Evolutionary conservation across 2,888 invertebrate species (phyloP).

Genomic region (Spisula subtruncata): DNA sequence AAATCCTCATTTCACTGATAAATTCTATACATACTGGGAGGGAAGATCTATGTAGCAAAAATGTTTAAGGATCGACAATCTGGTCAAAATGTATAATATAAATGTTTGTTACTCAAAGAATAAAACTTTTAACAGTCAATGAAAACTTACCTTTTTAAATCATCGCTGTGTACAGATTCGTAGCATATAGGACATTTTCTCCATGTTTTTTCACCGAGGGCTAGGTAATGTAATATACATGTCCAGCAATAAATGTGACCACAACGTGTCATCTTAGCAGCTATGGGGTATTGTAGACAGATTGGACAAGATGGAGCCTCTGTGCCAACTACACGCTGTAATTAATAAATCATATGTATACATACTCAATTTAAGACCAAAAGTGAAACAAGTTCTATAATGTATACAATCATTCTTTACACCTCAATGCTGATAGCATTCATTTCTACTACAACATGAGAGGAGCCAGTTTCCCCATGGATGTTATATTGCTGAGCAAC

Average conservation of each 20-base stretch:
- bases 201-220: slow-evolving; percentile 93
- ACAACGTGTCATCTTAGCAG: slow-evolving; percentile 96
- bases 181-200: slow-evolving; percentile 97
- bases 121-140: background rate
- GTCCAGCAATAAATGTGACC: slow-evolving; percentile 99
- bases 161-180: slow-evolving; percentile 93
- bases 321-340: slow-evolving; percentile 84
- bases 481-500: too few relatives aligned
- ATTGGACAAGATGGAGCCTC: slow-evolving; percentile 94
- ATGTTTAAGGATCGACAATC: background rate
- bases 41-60: background rate
- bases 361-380: background rate
- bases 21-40: background rate
- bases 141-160: slow-evolving; percentile 92
- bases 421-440: too few relatives aligned
- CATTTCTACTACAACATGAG: too few relatives aligned
- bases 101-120: background rate
- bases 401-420: background rate
- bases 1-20: background rate
- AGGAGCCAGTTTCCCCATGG: too few relatives aligned
- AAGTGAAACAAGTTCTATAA: background rate
- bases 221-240: slow-evolving; percentile 96
- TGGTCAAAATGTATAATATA: background rate
- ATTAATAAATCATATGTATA: slow-evolving; percentile 46
- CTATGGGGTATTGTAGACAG: slow-evolving; percentile 93